Evolutionary conservation across 2,797 vertebrate species (phyloP).

Genomic region (Thaleichthys pacificus): DNA sequence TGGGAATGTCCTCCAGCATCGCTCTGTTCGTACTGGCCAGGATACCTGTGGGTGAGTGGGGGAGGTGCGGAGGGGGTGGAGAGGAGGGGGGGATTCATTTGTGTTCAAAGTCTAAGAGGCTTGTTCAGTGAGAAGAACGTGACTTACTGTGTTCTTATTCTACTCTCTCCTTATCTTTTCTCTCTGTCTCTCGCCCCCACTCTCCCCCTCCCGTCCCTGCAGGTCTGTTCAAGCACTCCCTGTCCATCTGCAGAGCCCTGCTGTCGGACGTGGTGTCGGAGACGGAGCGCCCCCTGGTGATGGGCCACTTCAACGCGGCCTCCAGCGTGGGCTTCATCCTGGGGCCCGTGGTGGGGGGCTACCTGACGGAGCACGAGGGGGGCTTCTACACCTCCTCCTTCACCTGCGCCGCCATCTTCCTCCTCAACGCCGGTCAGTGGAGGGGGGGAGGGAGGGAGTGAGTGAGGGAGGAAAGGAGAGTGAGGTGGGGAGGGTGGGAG

Average conservation of each 20-base stretch:
- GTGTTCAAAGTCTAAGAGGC: background rate
- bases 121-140: background rate
- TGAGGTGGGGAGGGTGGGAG: too few species aligned
- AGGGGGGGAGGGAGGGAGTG: constrained; percentile 57
- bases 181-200: too few species aligned
- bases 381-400: constrained; percentile 90
- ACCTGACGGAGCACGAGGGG: constrained; percentile 86
- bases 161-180: too few species aligned
- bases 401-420: constrained; percentile 81
- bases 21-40: constrained; percentile 85
- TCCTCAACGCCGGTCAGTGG: constrained; percentile 80
- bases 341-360: constrained; percentile 91
- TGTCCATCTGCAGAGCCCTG: constrained; percentile 93
- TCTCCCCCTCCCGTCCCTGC: constrained; percentile 9
- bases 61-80: background rate
- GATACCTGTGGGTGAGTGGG: constrained; percentile 88
- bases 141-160: background rate
- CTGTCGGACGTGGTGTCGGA: constrained; percentile 91
- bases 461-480: fast-evolving
- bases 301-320: constrained; percentile 91
- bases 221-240: constrained; percentile 97
- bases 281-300: constrained; percentile 86
- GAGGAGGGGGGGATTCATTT: background rate
- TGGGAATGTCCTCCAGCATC: constrained; percentile 86
- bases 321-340: constrained; percentile 94